Conservation (phyloP, 2,888 invertebrate species). For the Macaria notata region DNA sequence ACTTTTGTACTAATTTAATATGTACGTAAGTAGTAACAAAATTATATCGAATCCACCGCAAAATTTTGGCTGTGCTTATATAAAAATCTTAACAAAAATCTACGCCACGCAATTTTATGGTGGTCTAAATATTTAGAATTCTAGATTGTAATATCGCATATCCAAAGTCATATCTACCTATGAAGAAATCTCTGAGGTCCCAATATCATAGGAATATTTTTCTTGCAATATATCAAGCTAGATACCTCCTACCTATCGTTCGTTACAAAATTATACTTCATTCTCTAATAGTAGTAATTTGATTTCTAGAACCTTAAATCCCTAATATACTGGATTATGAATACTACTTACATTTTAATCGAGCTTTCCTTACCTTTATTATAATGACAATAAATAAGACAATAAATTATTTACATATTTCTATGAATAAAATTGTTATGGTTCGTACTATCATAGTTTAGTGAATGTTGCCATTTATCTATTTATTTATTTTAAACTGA, state of each 20-base stretch:
- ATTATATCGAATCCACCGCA: constrained; percentile 68
- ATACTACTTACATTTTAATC: constrained; percentile 40
- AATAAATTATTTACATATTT: constrained; percentile 41
- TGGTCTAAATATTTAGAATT: constrained; percentile 40
- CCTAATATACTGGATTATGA: constrained; percentile 40
- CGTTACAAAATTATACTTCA: too few relatives aligned
- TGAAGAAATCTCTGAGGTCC: too few relatives aligned
- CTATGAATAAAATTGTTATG: constrained; percentile 22
- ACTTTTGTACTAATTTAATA: constrained; percentile 14
- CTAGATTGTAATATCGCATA: constrained; percentile 45
- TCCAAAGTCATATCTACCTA: constrained; percentile 48
- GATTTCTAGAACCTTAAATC: too few relatives aligned
- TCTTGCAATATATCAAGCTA: too few relatives aligned
- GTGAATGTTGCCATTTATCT: constrained; percentile 27
- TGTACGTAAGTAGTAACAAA: constrained; percentile 48
- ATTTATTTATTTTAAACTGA: constrained; percentile 5
- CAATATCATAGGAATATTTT: too few relatives aligned
- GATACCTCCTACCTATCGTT: too few relatives aligned
- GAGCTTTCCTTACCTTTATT: constrained; percentile 69
- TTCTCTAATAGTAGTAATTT: too few relatives aligned
- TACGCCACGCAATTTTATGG: constrained; percentile 52
- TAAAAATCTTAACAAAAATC: constrained; percentile 47
- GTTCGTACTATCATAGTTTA: constrained; percentile 31
- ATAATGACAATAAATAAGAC: constrained; percentile 61
- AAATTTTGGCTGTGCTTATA: constrained; percentile 77